phyloP scores from a whole-genome alignment of 2,797 vertebrate species.

The Poeciliopsis infans region DNA sequence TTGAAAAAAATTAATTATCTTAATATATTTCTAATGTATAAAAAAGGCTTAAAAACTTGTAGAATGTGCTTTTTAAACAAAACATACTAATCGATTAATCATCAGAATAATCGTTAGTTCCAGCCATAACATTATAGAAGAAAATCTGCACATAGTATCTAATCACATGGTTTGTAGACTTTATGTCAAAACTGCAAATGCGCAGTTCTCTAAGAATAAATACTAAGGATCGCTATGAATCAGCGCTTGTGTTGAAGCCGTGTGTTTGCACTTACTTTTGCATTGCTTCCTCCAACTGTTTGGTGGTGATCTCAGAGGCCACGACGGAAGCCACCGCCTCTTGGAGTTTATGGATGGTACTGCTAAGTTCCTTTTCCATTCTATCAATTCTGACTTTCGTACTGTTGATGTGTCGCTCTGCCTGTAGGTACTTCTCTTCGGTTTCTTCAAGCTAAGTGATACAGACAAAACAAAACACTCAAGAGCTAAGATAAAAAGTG shows the following conservation, averaged over 20 bases:
- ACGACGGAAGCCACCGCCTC: slow-evolving; percentile 75
- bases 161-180: too few relatives aligned
- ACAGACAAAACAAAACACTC: slow-evolving; percentile 17
- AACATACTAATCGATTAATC: too few relatives aligned
- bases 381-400: slow-evolving; percentile 81
- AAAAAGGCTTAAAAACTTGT: too few relatives aligned
- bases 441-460: slow-evolving; percentile 82
- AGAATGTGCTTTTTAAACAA: too few relatives aligned
- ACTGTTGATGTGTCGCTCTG: slow-evolving; percentile 74
- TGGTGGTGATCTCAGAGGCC: slow-evolving; percentile 70
- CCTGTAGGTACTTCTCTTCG: slow-evolving; percentile 81
- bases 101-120: too few relatives aligned
- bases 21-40: too few relatives aligned
- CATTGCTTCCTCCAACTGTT: slow-evolving; percentile 86
- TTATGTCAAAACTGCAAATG: too few relatives aligned
- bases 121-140: too few relatives aligned
- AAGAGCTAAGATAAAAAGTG: slow-evolving; percentile 5
- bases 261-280: slow-evolving; percentile 78
- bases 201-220: not conserved
- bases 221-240: not conserved
- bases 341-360: slow-evolving; percentile 82
- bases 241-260: not conserved
- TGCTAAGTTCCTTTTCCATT: slow-evolving; percentile 79
- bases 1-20: too few relatives aligned
- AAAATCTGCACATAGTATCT: too few relatives aligned